Percentiles rank a stretch among this genome's conserved stretches.
Conservation (phyloP, 2,888 invertebrate genomes). For the Agrotis ipsilon region DNA sequence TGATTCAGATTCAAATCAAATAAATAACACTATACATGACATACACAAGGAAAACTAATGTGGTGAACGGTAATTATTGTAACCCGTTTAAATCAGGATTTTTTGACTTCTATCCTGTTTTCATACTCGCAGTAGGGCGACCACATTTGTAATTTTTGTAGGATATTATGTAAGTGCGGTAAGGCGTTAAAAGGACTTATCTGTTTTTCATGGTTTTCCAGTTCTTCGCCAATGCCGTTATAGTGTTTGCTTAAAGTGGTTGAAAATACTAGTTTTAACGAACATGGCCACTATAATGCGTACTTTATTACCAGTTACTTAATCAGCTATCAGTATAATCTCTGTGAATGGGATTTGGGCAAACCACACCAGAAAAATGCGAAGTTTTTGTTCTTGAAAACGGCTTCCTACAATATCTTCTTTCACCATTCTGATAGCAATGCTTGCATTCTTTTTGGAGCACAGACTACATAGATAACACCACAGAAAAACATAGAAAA, state of each 20-base stretch:
- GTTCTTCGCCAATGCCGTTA: not conserved
- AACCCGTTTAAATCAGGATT: slow-evolving; percentile 40
- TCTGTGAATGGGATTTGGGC: too few species aligned
- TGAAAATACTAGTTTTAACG: not conserved
- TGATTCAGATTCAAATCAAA: not conserved
- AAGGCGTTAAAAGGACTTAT: too few species aligned
- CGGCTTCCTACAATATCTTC: too few species aligned
- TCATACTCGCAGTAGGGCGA: slow-evolving; percentile 21
- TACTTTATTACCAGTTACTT: too few species aligned
- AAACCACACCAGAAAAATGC: too few species aligned
- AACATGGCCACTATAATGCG: not conserved
- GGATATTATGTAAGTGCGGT: not conserved
- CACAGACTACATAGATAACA: too few species aligned
- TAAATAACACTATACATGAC: not conserved
- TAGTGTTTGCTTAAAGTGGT: not conserved
- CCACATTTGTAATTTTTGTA: not conserved
- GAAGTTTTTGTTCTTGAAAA: too few species aligned
- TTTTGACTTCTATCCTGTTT: slow-evolving; percentile 42
- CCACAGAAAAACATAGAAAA: not conserved
- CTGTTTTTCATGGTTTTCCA: too few species aligned
- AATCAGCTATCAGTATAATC: too few species aligned
- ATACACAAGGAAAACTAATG: slow-evolving; percentile 25
- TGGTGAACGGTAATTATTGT: slow-evolving; percentile 3
- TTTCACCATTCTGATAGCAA: too few species aligned
- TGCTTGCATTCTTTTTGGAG: too few species aligned